Percentiles rank a stretch among this genome's conserved stretches.
Conservation (phyloP, 2,113 vertebrate species). For the Xenopus tropicalis region UCB_Xtro_10.0 CM004449.2:87520501-87521000, state of each 20-base stretch:
- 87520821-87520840: no score
- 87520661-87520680: constrained; percentile 22
- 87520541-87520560: constrained; percentile 20
- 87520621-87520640: constrained; percentile 33
- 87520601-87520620: constrained; percentile 35
- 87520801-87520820: background rate
- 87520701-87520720: constrained; percentile 27
- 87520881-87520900: no score
- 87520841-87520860: no score
- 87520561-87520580: constrained; percentile 31
- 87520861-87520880: no score
- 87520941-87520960: no score
- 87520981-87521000: no score
- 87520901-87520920: no score
- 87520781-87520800: background rate
- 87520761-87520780: background rate
- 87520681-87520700: constrained; percentile 18
- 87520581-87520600: constrained; percentile 31
- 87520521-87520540: no score
- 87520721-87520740: constrained; percentile 11
- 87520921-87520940: no score
- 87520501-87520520: background rate
- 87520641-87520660: constrained; percentile 25
- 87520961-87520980: no score
- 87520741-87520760: constrained; percentile 8